Conservation (phyloP, 2,888 invertebrate genomes). For the Gerris lacustris region DNA sequence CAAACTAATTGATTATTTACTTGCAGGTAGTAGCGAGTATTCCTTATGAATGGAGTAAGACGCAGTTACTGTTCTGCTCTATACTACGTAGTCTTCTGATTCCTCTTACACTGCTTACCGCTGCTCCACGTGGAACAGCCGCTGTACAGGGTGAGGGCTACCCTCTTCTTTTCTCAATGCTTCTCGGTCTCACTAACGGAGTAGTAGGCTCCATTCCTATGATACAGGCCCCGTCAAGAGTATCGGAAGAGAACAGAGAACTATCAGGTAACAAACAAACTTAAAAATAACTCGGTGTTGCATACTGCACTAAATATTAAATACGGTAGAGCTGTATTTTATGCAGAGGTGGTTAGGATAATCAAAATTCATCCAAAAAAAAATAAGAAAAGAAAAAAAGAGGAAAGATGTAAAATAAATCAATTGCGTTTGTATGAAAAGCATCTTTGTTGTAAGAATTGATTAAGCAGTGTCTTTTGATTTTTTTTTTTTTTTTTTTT, state of each 20-base stretch:
- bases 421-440: no score
- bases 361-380: no score
- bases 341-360: no score
- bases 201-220: conserved; percentile 83
- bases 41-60: conserved; percentile 71
- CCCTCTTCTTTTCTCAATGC: conserved; percentile 51
- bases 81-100: conserved; percentile 60
- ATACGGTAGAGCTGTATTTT: no score
- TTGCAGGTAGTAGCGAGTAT: conserved; percentile 60
- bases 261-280: conserved; percentile 54
- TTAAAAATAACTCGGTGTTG: no score
- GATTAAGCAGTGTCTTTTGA: no score
- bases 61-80: conserved; percentile 62
- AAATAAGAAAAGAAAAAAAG: no score
- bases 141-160: conserved; percentile 54
- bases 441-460: no score
- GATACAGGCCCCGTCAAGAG: conserved; percentile 79
- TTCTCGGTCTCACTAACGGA: conserved; percentile 73
- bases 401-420: no score
- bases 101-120: conserved; percentile 69
- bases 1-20: neutral
- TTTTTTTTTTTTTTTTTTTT: no score
- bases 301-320: no score
- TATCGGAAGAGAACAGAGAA: conserved; percentile 73
- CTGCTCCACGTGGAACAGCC: conserved; percentile 62